phyloP scores from a whole-genome alignment of 53 echinoderm and acorn worm genomes.

The Crossaster papposus region DNA sequence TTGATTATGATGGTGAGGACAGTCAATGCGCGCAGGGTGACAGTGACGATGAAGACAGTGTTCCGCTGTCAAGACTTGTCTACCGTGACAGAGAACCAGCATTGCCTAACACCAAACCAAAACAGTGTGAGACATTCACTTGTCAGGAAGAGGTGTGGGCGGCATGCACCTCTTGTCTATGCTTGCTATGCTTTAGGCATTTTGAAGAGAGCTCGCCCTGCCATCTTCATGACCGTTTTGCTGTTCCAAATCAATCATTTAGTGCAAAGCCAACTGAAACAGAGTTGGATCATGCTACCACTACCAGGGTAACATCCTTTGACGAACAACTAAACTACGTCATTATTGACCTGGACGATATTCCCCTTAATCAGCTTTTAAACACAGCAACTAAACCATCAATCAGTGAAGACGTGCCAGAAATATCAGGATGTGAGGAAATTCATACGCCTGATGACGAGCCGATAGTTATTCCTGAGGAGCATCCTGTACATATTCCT shows the following conservation, averaged over 20 bases:
- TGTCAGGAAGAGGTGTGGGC: too few relatives aligned
- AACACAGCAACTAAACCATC: conserved; percentile 4
- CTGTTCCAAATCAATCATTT: background rate
- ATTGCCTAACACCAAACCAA: too few relatives aligned
- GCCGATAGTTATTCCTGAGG: background rate
- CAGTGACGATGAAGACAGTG: background rate
- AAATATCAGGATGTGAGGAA: background rate
- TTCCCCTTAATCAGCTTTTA: conserved; percentile 1
- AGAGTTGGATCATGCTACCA: background rate
- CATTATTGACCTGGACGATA: conserved; percentile 16
- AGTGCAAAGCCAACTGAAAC: background rate
- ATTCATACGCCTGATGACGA: background rate
- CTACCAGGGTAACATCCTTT: background rate
- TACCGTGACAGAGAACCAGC: background rate
- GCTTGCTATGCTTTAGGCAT: conserved; percentile 26
- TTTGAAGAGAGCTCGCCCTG: conserved; percentile 29
- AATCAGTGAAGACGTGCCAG: conserved; percentile 2
- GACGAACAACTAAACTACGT: conserved; percentile 14
- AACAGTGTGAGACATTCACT: too few relatives aligned
- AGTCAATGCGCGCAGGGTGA: background rate
- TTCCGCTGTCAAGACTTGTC: too few relatives aligned
- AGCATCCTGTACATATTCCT: conserved; percentile 4
- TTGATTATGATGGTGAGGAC: background rate
- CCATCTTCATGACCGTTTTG: conserved; percentile 21
- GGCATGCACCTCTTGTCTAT: conserved; percentile 3